Percentiles rank a stretch among this genome's conserved stretches.
phyloP scores from a whole-genome alignment of 2,888 invertebrate species.

The Lasiommata megera region DNA sequence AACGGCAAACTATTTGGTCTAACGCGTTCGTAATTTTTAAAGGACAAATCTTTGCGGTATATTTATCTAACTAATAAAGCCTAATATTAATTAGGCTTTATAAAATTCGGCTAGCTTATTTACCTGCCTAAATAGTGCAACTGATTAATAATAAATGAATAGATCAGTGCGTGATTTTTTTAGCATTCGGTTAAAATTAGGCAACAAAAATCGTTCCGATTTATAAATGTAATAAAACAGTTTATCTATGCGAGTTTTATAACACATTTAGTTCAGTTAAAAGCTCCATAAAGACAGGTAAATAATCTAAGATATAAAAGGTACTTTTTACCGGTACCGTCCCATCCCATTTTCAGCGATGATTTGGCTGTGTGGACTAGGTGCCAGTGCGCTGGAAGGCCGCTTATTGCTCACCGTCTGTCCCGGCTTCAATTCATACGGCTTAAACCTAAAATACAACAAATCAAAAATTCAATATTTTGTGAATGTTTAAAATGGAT shows the following conservation, averaged over 20 bases:
- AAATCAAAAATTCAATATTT: too few species aligned
- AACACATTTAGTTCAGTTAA: not conserved
- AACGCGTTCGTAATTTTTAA: too few species aligned
- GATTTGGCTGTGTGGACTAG: slow-evolving; percentile 58
- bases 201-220: too few species aligned
- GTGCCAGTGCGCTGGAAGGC: slow-evolving; percentile 57
- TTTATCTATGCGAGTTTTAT: too few species aligned
- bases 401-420: slow-evolving; percentile 60
- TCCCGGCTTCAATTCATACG: slow-evolving; percentile 81
- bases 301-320: slow-evolving; percentile 10
- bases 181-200: too few species aligned
- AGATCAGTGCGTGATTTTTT: not conserved
- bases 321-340: slow-evolving; percentile 55
- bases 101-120: not conserved
- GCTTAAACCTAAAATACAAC: slow-evolving; percentile 70
- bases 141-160: too few species aligned
- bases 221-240: too few species aligned
- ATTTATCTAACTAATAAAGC: too few species aligned
- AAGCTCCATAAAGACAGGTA: slow-evolving; percentile 1
- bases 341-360: slow-evolving; percentile 74
- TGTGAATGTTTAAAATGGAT: too few species aligned
- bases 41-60: too few species aligned
- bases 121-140: not conserved
- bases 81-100: too few species aligned
- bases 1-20: too few species aligned